Percentiles rank a stretch among this genome's conserved stretches.
Conservation (phyloP, 2,113 vertebrate species). For the Zosterops japonicus region DNA sequence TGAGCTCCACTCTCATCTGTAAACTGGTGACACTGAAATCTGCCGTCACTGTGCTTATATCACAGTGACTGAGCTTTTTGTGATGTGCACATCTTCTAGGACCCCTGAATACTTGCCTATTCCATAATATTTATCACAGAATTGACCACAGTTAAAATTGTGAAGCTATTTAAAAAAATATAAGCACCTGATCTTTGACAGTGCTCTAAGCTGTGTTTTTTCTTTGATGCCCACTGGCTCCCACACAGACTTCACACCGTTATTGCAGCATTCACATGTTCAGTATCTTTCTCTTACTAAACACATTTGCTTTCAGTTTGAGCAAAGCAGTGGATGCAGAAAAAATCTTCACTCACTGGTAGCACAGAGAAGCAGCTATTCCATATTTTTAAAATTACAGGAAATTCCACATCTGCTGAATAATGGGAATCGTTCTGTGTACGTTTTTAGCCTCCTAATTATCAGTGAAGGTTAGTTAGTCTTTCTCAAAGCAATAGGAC, state of each 20-base stretch:
- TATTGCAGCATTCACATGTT: neutral
- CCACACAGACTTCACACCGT: neutral
- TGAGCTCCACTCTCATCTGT: neutral
- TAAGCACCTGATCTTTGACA: neutral
- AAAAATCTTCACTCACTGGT: neutral
- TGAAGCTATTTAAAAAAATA: neutral
- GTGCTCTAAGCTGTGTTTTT: neutral
- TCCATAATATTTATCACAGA: neutral
- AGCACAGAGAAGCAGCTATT: neutral
- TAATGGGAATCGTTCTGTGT: neutral
- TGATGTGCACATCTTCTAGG: neutral
- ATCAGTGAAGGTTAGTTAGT: neutral
- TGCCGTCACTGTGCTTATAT: fast-evolving
- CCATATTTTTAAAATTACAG: neutral
- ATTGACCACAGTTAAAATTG: neutral
- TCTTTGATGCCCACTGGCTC: neutral
- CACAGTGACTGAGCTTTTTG: neutral
- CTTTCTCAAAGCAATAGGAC: neutral
- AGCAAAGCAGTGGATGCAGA: neutral
- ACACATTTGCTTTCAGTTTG: neutral
- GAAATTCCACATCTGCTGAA: neutral
- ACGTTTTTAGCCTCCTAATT: neutral
- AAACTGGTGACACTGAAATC: neutral
- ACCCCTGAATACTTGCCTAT: neutral
- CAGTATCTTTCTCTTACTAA: neutral